Conservation (phyloP, 2,113 vertebrate genomes). For the Oncorhynchus masou region DNA sequence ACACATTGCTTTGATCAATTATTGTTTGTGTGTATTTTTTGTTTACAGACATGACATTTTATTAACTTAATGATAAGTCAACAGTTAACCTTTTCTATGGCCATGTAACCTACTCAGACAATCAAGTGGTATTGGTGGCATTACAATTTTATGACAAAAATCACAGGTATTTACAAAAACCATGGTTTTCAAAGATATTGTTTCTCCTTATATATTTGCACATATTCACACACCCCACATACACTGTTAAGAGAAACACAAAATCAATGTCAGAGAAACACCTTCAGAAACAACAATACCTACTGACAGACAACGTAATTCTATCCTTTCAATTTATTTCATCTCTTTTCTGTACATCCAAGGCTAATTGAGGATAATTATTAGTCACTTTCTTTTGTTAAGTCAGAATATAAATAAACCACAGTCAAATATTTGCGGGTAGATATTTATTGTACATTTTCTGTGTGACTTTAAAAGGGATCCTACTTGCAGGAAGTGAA, state of each 20-base stretch:
- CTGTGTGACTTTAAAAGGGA: conserved; percentile 55
- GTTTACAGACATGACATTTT: not conserved
- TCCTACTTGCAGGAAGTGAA: conserved; percentile 58
- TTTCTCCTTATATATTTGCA: conserved; percentile 16
- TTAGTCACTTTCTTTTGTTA: conserved; percentile 57
- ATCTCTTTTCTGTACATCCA: conserved; percentile 30
- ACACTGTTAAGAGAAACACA: conserved; percentile 62
- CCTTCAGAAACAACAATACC: conserved; percentile 59
- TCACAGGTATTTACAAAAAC: conserved; percentile 68
- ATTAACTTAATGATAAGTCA: not conserved
- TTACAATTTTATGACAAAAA: conserved; percentile 40
- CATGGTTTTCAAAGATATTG: conserved; percentile 56
- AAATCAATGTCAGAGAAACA: conserved; percentile 59
- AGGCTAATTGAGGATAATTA: conserved; percentile 43
- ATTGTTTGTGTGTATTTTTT: not conserved
- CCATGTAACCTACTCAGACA: conserved; percentile 39
- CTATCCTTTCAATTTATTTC: conserved; percentile 30
- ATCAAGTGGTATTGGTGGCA: conserved; percentile 19
- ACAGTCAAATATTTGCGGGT: not conserved
- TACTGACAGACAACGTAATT: conserved; percentile 51
- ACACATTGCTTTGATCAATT: not conserved
- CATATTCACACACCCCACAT: conserved; percentile 70
- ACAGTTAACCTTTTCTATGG: conserved; percentile 41
- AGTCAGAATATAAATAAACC: conserved; percentile 55
- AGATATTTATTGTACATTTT: conserved; percentile 46